Base-by-base conservation (phyloP, 2,888 invertebrate genomes). In the Poecilus cupreus region DNA sequence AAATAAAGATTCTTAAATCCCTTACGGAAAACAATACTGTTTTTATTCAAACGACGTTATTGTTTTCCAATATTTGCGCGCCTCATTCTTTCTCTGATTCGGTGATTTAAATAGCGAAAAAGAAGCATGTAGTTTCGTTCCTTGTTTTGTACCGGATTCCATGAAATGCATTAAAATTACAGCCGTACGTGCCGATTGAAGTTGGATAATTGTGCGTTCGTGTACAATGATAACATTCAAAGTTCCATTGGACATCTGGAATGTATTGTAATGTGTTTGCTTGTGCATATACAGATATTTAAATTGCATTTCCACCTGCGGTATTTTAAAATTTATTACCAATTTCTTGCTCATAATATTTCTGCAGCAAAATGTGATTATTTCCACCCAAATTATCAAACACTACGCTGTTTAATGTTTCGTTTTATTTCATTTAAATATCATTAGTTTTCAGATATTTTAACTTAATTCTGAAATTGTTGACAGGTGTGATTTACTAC, bases 241-340 rank as follows among this genome's bases (percentile, higher is more conserved):
- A 46, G 22, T 74, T 32, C 18, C 64, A 16, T 37, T 51, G 75
- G 32, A 37, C 75, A 11, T 8, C 54, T 75, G 75, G 18, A 75
- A 75, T 75, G 49, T 51, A 75, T 49, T 75, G 75, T 46, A 74
- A 3, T 57, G 16, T 22, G 24, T 20, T 22, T 22, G 8, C 60
- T 22, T 72, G 39, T 39, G 70, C 49, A 22, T 49, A 74, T 74
- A 39, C 70, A 24, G 74, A 46, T 20, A 74, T 74, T 74, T 74
- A 74, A 24, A 74, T 74, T 74, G 46, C 49, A 74, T 74, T 24
- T 74, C 16, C 74, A 74, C 74, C 74, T 74, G 74, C 24, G 26
- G 46, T 49, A 74, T 74, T 46, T 39, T 20, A n/a, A 16, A 43
- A 74, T 46, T 74, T 74, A 74, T 74, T 11, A 16, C 22, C 70